Base-by-base conservation (phyloP, 2,113 vertebrate species). In the Passerina amoena region DNA sequence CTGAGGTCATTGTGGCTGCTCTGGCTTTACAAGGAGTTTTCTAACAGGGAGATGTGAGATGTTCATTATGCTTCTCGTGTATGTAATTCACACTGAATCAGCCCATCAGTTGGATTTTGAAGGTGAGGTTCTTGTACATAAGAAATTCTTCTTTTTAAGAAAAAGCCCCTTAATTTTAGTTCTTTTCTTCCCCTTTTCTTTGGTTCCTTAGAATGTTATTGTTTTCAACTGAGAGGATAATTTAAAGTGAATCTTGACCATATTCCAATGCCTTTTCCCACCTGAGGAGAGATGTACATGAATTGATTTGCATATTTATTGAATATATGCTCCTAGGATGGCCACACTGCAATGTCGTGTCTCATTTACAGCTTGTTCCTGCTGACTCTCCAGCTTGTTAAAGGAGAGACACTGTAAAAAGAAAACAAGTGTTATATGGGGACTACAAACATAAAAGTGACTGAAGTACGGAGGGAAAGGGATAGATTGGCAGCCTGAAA, bases 301-400 rank as follows among this genome's bases (percentile, higher is more conserved):
- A 89, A 79, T 44, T 81, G 53, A 95, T 97, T 95, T 96, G 72
- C 92, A 93, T 95, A 79, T 94, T 95, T 95, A 93, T 97, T 95
- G 95, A 89, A 89, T 93, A 56, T 73, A 17, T 84, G 47, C 88
- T 96, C 50, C 81, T 91, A 79, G 78, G 50, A 83, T 79, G 71
- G 90, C 94, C 91, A 91, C 47, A 56, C 38, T 76, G 64, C 0
- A 0, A 92, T 84, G 78, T n/a, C 0, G 0, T 84, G 60, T 90
- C 91, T 95, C 81, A 86, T 97, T 96, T 95, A 91, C 92, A 93
- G 71, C 81, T 72, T 24, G 35, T 63, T 95, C 78, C 94, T 92
- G 88, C 90, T 94, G 95, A 68, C 59, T 95, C 35, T 48, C 45
- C 68, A 75, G 59, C 88, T 95, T 97, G 82, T 96, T 92, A 95